Conservation (phyloP, 2,113 vertebrate species). For the Chionis minor region DNA sequence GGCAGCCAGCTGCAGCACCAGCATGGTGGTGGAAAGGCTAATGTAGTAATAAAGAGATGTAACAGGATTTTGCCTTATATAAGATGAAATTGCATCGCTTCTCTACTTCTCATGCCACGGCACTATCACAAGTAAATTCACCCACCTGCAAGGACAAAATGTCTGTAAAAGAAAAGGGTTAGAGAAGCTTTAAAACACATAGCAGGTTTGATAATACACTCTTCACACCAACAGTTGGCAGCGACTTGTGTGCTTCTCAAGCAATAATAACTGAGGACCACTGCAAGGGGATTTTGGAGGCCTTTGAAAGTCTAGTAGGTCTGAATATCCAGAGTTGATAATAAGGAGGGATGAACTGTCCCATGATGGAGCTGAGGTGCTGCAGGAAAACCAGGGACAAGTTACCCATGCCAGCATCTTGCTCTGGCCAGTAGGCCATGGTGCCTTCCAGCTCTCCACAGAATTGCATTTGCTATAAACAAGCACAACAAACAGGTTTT, state of each 20-base stretch:
- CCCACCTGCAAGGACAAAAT: background rate
- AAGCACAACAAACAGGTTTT: background rate
- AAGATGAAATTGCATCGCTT: background rate
- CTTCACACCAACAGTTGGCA: background rate
- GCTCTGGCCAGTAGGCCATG: background rate
- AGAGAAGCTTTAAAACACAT: background rate
- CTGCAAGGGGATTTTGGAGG: background rate
- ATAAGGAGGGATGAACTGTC: background rate
- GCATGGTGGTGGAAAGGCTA: background rate
- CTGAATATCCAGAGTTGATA: background rate
- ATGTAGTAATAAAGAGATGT: fast-evolving
- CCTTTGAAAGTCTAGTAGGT: background rate
- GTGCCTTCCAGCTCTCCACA: background rate
- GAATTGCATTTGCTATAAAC: background rate
- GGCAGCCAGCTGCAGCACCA: background rate
- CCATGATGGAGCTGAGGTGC: background rate
- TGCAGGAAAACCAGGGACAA: background rate
- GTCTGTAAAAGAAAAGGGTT: background rate
- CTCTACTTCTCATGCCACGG: background rate
- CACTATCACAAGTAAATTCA: background rate
- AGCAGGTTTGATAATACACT: background rate
- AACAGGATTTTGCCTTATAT: background rate
- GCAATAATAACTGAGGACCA: background rate
- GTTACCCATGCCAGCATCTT: background rate
- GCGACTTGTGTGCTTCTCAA: background rate